Conservation (phyloP, 2,797 vertebrate genomes). For the Enoplosus armatus region DNA sequence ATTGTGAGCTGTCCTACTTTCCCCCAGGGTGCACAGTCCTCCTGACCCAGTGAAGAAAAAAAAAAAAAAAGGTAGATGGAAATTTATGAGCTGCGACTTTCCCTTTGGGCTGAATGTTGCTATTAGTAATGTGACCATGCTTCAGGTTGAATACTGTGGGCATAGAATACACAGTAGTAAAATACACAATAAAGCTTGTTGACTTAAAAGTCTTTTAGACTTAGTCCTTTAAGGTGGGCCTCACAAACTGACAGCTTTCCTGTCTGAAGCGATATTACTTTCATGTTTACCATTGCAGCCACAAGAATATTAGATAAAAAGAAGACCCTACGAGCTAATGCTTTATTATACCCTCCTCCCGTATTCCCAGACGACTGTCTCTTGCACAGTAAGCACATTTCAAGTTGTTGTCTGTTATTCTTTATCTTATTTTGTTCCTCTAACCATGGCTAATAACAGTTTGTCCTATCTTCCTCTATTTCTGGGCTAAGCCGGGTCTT, state of each 20-base stretch:
- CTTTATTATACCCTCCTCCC: constrained; percentile 35
- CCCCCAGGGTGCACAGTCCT: constrained; percentile 48
- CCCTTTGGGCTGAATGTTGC: constrained; percentile 61
- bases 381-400: constrained; percentile 78
- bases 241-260: constrained; percentile 44
- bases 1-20: constrained; percentile 64
- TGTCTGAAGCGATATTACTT: constrained; percentile 34
- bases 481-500: constrained; percentile 79
- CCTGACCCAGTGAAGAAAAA: constrained; percentile 52
- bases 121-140: constrained; percentile 63
- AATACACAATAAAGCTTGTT: constrained; percentile 46
- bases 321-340: constrained; percentile 40
- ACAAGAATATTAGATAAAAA: constrained; percentile 58
- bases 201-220: constrained; percentile 33
- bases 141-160: constrained; percentile 52
- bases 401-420: constrained; percentile 77
- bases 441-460: constrained; percentile 78
- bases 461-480: constrained; percentile 79
- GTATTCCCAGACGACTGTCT: constrained; percentile 57
- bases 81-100: constrained; percentile 65
- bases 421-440: constrained; percentile 74
- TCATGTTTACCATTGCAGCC: constrained; percentile 51
- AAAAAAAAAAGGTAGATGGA: constrained; percentile 44
- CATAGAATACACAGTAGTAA: constrained; percentile 27
- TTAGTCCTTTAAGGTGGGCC: constrained; percentile 24